phyloP scores from a whole-genome alignment of 2,113 vertebrate species.

The Archilochus colubris region DNA sequence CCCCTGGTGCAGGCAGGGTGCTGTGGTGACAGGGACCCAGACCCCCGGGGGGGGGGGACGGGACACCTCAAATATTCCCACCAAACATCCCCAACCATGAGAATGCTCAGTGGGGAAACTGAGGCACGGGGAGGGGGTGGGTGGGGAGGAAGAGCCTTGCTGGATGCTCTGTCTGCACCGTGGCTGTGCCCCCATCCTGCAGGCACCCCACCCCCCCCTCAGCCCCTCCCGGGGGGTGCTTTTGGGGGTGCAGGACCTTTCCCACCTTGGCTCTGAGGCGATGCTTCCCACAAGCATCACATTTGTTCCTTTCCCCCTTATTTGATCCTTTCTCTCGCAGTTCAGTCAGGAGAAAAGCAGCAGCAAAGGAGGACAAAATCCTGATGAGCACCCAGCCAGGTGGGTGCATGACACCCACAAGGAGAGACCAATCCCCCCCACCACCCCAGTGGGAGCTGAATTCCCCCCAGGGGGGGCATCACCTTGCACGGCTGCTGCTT shows the following conservation, averaged over 20 bases:
- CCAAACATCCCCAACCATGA: accelerated
- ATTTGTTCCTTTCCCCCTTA: accelerated
- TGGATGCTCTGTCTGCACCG: no score
- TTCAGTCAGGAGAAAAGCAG: not conserved
- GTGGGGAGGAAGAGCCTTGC: accelerated
- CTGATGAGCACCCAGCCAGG: accelerated
- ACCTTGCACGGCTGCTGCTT: not conserved
- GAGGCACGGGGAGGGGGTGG: not conserved
- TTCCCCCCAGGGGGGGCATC: not conserved
- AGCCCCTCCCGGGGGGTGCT: accelerated
- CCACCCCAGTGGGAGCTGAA: no score
- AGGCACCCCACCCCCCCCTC: accelerated
- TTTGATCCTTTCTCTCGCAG: not conserved
- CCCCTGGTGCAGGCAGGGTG: no score
- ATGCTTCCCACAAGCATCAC: not conserved
- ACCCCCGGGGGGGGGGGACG: no score
- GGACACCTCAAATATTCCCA: no score
- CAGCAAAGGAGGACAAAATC: not conserved
- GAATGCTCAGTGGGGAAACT: not conserved
- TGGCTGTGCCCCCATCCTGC: not conserved
- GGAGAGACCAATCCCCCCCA: not conserved
- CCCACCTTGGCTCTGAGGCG: accelerated
- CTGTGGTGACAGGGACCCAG: no score
- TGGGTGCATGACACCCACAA: accelerated
- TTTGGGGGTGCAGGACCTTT: accelerated